These are phyloP conservation scores for Siniperca chuatsi DNA, from an alignment of 2,113 vertebrate genomes.

Conservation along the genomic window DNA sequence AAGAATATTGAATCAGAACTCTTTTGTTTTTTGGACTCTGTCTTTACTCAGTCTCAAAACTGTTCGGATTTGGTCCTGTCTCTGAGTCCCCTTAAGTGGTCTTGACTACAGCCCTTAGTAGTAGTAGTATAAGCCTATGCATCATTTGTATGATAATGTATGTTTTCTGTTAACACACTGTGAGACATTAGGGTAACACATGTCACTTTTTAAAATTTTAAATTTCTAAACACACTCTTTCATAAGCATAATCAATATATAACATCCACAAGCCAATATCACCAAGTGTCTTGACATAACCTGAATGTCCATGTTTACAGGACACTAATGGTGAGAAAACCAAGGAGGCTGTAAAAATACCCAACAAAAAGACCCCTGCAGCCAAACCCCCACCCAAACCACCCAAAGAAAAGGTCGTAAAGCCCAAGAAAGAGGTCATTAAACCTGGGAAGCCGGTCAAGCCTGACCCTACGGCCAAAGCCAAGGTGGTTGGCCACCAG, in stretches of 20 bases:
- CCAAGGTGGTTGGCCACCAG: constrained; percentile 85
- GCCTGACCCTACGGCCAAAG: constrained; percentile 86
- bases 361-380: constrained; percentile 83
- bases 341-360: constrained; percentile 83
- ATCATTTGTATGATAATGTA: not conserved
- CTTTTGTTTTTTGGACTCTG: not conserved
- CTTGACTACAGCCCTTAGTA: not conserved
- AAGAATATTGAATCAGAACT: not conserved
- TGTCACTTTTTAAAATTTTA: too few relatives aligned
- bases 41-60: too few relatives aligned
- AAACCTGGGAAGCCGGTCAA: constrained; percentile 70
- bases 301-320: constrained; percentile 77
- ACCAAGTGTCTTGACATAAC: not conserved
- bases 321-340: constrained; percentile 83
- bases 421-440: constrained; percentile 88
- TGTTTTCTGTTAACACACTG: not conserved
- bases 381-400: constrained; percentile 77
- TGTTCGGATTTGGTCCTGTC: not conserved
- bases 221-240: not conserved
- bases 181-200: not conserved
- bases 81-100: not conserved
- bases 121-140: not conserved
- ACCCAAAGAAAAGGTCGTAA: constrained; percentile 90
- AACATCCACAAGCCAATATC: not conserved
- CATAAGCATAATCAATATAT: not conserved